Conservation (phyloP, 2,797 vertebrate genomes). For the Platalea minor region DNA sequence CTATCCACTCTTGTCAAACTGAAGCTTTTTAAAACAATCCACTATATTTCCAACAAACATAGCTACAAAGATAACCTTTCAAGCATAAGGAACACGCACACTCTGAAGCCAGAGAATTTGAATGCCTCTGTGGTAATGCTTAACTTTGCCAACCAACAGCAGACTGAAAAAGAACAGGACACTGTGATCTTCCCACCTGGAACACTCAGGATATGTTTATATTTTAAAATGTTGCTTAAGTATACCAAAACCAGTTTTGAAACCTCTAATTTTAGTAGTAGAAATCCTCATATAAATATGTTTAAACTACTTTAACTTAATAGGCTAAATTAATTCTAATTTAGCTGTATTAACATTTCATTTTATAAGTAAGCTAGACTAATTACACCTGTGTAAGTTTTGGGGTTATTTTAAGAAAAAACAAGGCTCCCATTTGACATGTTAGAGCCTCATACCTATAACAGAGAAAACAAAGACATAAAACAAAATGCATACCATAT, state of each 20-base stretch:
- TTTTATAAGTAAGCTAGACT: neutral
- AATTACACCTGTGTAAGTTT: neutral
- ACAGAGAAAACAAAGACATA: neutral
- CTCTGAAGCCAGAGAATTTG: neutral
- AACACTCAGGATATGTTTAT: neutral
- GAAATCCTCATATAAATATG: neutral
- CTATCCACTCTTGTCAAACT: neutral
- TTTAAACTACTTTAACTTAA: neutral
- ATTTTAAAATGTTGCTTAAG: neutral
- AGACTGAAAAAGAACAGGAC: neutral
- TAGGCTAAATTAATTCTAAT: neutral
- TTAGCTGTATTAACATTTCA: neutral
- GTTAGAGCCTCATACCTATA: neutral
- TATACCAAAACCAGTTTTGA: neutral
- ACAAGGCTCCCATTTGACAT: neutral
- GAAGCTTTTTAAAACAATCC: neutral
- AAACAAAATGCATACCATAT: neutral
- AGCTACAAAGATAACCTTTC: neutral
- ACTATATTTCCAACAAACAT: neutral
- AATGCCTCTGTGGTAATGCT: neutral
- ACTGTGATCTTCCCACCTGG: neutral
- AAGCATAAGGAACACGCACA: fast-evolving
- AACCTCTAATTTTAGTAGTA: neutral
- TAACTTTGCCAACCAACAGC: neutral
- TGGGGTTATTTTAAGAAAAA: neutral